phyloP scores from a whole-genome alignment of 2,113 vertebrate species.

The Chitala chitala region DNA sequence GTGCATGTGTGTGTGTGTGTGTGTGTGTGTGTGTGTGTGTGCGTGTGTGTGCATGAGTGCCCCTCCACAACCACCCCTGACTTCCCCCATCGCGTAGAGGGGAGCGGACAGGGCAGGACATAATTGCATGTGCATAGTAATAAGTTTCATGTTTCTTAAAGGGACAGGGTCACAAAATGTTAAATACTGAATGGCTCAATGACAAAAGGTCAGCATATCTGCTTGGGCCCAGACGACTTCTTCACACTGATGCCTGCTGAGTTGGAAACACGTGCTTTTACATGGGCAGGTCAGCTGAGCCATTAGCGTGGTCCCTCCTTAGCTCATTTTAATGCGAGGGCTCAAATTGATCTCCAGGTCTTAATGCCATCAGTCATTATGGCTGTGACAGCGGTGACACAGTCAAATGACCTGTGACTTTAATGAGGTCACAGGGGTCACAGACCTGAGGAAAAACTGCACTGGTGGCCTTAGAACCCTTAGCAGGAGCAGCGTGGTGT shows the following conservation, averaged over 20 bases:
- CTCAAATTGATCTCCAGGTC: neutral
- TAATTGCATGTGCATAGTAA: neutral
- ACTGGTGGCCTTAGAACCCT: neutral
- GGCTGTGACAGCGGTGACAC: neutral
- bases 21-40: neutral
- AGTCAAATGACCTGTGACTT: constrained; percentile 4
- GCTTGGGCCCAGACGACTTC: neutral
- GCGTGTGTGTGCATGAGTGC: neutral
- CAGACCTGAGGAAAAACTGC: neutral
- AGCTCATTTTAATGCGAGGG: too few species aligned
- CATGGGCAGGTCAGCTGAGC: too few species aligned
- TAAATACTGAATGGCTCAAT: neutral
- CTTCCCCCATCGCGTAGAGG: neutral
- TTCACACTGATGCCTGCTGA: neutral
- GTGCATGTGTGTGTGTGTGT: too few species aligned
- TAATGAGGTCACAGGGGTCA: neutral
- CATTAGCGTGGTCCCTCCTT: too few species aligned
- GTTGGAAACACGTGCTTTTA: too few species aligned
- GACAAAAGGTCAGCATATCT: neutral
- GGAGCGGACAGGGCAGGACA: neutral
- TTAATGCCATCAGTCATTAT: neutral
- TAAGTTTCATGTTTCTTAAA: neutral
- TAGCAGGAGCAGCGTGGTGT: too few species aligned
- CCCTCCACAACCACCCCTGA: neutral
- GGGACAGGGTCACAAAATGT: neutral